Conservation (phyloP, 2,113 vertebrate genomes). For the Hydrolagus affinis region DNA sequence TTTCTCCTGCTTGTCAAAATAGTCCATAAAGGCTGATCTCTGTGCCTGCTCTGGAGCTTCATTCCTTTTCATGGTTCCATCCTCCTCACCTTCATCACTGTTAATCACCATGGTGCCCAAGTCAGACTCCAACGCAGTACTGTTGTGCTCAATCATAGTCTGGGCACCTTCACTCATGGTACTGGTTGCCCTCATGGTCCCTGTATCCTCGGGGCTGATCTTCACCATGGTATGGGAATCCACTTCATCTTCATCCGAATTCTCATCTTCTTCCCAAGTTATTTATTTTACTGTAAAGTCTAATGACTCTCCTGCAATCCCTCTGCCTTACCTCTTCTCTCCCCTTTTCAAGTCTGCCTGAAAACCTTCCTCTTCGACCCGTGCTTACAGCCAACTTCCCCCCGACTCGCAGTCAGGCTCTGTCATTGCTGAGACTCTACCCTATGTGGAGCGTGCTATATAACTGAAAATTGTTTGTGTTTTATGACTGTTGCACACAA, state of each 20-base stretch:
- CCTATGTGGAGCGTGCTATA: too few relatives aligned
- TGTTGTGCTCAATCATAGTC: conserved; percentile 95
- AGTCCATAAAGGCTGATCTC: conserved; percentile 96
- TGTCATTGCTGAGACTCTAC: too few relatives aligned
- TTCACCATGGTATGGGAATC: conserved; percentile 96
- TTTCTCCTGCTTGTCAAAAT: conserved; percentile 97
- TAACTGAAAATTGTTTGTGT: too few relatives aligned
- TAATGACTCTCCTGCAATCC: too few relatives aligned
- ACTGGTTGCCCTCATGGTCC: conserved; percentile 86
- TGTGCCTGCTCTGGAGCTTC: conserved; percentile 75
- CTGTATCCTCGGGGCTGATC: conserved; percentile 69
- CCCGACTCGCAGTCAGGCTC: too few relatives aligned
- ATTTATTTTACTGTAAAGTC: too few relatives aligned
- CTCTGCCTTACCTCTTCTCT: too few relatives aligned
- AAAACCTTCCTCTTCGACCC: too few relatives aligned
- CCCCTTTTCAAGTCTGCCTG: too few relatives aligned
- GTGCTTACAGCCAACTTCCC: too few relatives aligned
- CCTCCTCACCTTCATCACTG: conserved; percentile 78
- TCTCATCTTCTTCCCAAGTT: too few relatives aligned
- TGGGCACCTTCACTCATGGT: conserved; percentile 95
- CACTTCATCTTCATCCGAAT: conserved; percentile 73
- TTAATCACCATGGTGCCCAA: conserved; percentile 98
- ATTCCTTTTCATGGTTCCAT: conserved; percentile 94
- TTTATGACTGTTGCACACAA: too few relatives aligned
- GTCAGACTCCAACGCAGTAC: conserved; percentile 88